phyloP scores from a whole-genome alignment of 2,888 invertebrate species.

The Athetis lepigone region DNA sequence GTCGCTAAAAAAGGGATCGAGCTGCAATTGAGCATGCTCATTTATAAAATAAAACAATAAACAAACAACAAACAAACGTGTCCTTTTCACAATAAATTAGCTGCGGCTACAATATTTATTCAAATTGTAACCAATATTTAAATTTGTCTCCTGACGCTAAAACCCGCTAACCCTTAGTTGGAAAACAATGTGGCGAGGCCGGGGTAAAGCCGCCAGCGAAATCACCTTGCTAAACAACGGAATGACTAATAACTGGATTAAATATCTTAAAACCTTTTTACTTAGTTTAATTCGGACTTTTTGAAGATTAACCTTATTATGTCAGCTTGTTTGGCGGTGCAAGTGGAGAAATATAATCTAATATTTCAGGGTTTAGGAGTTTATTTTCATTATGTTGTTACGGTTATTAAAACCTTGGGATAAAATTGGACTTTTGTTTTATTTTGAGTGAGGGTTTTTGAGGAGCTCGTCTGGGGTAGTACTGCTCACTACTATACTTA shows the following conservation, averaged over 20 bases:
- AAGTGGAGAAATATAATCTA: conserved; percentile 64
- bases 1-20: conserved; percentile 3
- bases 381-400: conserved; percentile 19
- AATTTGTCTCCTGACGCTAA: conserved; percentile 62
- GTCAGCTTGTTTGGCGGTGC: conserved; percentile 66
- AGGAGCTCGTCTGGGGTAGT: too few relatives aligned
- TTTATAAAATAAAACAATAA: conserved; percentile 38
- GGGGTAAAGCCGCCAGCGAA: conserved; percentile 46
- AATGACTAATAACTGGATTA: conserved; percentile 76
- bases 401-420: not conserved
- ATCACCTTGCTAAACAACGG: conserved; percentile 68
- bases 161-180: conserved; percentile 66
- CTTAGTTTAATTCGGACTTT: conserved; percentile 74
- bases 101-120: conserved; percentile 53
- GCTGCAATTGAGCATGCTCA: conserved; percentile 17
- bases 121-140: conserved; percentile 61
- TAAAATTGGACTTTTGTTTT: too few relatives aligned
- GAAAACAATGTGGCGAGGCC: conserved; percentile 65
- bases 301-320: conserved; percentile 74
- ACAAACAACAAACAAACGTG: conserved; percentile 47
- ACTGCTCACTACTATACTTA: too few relatives aligned
- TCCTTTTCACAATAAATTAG: conserved; percentile 46
- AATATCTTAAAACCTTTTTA: conserved; percentile 77
- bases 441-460: too few relatives aligned
- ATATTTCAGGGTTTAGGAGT: conserved; percentile 55